A percentile compares a stretch with the other conserved stretches of the same genome.
Evolutionary conservation across 1,140 invertebrate species (phyloP).

Genomic region (Meloidogyne hapla): DNA sequence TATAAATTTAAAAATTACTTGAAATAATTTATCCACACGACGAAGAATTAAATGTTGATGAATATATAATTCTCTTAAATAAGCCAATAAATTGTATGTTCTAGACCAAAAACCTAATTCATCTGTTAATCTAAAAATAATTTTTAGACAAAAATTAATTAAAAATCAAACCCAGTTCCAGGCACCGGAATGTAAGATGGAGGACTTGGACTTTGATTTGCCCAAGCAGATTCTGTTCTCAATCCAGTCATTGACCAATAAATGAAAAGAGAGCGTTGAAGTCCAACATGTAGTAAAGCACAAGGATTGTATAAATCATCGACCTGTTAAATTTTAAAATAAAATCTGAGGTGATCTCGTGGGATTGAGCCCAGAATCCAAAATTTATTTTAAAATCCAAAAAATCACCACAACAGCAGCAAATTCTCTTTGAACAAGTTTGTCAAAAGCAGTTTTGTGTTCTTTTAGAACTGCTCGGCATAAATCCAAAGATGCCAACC

Average conservation of each 20-base stretch:
- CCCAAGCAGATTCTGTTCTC: conserved; percentile 63
- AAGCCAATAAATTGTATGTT: conserved; percentile 52
- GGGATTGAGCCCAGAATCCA: too few species aligned
- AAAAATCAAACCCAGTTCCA: conserved; percentile 53
- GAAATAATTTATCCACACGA: conserved; percentile 45
- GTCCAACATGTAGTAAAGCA: conserved; percentile 30
- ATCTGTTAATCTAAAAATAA: conserved; percentile 49
- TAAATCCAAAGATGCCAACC: conserved; percentile 55
- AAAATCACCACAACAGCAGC: conserved; percentile 46
- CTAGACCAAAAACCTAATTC: conserved; percentile 53
- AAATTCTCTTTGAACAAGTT: conserved; percentile 45
- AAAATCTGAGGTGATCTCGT: too few species aligned
- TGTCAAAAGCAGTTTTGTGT: conserved; percentile 46
- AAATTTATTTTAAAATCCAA: conserved; percentile 31
- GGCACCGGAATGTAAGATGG: conserved; percentile 62
- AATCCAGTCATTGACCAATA: conserved; percentile 63
- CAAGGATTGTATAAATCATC: conserved; percentile 64
- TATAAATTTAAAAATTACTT: conserved; percentile 15
- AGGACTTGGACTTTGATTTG: conserved; percentile 58
- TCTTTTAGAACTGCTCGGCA: conserved; percentile 52
- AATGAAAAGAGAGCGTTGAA: conserved; percentile 55
- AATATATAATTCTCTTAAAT: conserved; percentile 54
- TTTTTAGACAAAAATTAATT: conserved; percentile 18
- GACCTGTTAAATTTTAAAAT: too few species aligned
- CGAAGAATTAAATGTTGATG: conserved; percentile 59